phyloP scores from a whole-genome alignment of 2,888 invertebrate species.

The Doris montereyensis region DNA sequence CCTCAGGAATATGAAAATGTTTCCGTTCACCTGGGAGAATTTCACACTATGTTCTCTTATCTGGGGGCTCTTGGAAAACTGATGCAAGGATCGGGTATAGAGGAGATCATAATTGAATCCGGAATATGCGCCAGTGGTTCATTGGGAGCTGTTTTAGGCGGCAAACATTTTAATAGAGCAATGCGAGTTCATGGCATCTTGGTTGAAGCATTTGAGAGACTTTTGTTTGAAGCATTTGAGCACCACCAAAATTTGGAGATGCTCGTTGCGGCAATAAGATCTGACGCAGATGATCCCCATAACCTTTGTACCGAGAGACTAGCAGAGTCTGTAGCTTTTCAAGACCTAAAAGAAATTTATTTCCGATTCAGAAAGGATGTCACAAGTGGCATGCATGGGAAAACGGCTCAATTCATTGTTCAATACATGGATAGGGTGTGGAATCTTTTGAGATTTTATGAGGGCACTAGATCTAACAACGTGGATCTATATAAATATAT shows the following conservation, averaged over 20 bases:
- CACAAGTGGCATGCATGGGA: background rate
- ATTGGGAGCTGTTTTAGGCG: slow-evolving; percentile 40
- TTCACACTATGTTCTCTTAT: slow-evolving; percentile 41
- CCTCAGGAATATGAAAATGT: background rate
- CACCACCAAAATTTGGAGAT: background rate
- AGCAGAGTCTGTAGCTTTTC: background rate
- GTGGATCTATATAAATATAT: background rate
- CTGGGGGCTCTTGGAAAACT: slow-evolving; percentile 43
- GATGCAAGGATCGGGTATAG: slow-evolving; percentile 41
- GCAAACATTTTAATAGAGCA: slow-evolving; percentile 44
- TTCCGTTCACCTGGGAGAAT: slow-evolving; percentile 34
- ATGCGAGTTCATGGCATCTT: slow-evolving; percentile 43
- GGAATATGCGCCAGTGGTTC: slow-evolving; percentile 38
- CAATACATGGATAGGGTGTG: background rate
- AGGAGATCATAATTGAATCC: slow-evolving; percentile 3
- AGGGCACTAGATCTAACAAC: background rate
- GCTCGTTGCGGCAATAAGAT: background rate
- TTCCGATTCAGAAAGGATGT: background rate
- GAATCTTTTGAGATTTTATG: background rate
- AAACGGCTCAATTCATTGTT: background rate
- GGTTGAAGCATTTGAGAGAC: slow-evolving; percentile 39
- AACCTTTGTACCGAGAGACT: background rate
- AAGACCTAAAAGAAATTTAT: background rate
- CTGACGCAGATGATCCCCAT: too few relatives aligned
- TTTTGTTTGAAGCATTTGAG: slow-evolving; percentile 1